phyloP scores from a whole-genome alignment of 2,797 vertebrate genomes.

The Cuniculus paca region DNA sequence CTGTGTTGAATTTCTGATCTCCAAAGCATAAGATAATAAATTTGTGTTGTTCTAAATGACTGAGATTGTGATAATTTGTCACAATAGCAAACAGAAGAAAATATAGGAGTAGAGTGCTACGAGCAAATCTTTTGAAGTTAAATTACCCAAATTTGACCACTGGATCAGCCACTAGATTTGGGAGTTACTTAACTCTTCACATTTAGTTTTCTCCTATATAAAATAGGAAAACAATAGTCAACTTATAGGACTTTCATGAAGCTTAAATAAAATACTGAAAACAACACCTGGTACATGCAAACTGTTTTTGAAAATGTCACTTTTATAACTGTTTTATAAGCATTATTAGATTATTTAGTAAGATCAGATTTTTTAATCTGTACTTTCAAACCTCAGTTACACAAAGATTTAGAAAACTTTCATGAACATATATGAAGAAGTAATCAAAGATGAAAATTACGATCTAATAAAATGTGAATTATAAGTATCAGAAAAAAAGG shows the following conservation, averaged over 20 bases:
- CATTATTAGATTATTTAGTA: neutral
- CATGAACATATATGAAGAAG: neutral
- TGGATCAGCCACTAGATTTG: neutral
- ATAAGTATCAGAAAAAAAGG: conserved; percentile 1
- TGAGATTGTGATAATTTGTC: neutral
- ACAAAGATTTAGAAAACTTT: neutral
- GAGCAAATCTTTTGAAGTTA: neutral
- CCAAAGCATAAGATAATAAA: neutral
- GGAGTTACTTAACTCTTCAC: neutral
- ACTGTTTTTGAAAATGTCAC: neutral
- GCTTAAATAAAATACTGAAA: conserved; percentile 21
- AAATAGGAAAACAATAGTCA: neutral
- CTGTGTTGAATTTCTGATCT: neutral
- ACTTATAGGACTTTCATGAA: neutral
- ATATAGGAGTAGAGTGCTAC: neutral
- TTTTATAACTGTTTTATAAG: conserved; percentile 25
- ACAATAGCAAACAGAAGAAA: neutral
- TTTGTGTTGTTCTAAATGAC: neutral
- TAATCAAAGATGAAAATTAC: neutral
- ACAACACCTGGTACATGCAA: neutral
- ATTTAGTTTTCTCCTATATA: neutral
- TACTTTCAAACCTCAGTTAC: neutral
- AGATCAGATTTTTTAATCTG: neutral
- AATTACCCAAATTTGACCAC: neutral
- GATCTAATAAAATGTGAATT: neutral